phyloP scores from a whole-genome alignment of 64 coral and sea anemone species.

The Acropora tenuis region DNA sequence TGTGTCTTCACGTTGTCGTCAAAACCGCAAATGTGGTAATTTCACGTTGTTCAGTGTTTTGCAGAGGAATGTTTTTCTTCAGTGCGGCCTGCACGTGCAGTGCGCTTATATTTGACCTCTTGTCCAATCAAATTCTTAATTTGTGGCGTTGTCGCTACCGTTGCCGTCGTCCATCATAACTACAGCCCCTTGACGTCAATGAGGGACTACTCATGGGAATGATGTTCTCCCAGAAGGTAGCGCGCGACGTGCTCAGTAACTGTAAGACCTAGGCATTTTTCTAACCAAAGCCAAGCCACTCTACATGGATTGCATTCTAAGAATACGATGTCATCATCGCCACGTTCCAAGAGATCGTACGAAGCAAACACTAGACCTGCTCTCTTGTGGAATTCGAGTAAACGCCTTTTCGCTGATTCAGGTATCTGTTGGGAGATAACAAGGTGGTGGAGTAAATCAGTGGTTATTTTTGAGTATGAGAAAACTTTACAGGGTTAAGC shows the following conservation, averaged over 20 bases:
- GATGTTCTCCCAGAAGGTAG: no score
- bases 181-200: no score
- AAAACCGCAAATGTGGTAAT: no score
- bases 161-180: no score
- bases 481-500: no score
- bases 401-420: background rate
- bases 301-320: slow-evolving; percentile 43
- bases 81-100: no score
- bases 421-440: background rate
- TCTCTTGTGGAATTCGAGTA: slow-evolving; percentile 40
- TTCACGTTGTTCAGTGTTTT: no score
- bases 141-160: no score
- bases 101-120: no score
- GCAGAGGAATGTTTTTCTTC: no score
- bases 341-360: slow-evolving; percentile 36
- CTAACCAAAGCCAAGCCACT: slow-evolving; percentile 37
- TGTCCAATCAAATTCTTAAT: no score
- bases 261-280: background rate
- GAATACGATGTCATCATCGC: slow-evolving; percentile 29
- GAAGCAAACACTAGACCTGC: slow-evolving; percentile 35
- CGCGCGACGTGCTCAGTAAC: slow-evolving; percentile 5
- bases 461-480: background rate
- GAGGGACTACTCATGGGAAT: slow-evolving; percentile 10
- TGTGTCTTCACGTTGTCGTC: no score
- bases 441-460: background rate